A percentile compares a stretch with the other conserved stretches of the same genome.
These are phyloP conservation scores for Chironomus riparius DNA, from an alignment of 2,888 invertebrate species.

Conservation along the genomic window DNA sequence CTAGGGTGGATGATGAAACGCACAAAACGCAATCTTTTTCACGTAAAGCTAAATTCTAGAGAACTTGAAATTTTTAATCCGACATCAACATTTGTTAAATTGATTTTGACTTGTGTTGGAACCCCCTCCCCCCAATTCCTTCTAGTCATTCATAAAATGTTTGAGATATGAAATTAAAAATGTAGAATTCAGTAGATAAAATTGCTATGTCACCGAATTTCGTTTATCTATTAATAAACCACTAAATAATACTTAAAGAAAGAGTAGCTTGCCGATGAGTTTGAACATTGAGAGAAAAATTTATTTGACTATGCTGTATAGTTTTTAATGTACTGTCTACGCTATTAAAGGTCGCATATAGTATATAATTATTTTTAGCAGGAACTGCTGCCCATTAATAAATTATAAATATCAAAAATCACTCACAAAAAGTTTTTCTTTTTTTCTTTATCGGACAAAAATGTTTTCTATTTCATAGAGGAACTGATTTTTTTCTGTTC, in stretches of 20 bases:
- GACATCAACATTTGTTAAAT: no score
- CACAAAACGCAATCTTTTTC: no score
- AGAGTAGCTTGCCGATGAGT: not conserved
- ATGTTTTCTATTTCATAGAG: not conserved
- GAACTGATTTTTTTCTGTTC: not conserved
- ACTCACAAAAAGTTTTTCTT: not conserved
- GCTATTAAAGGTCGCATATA: not conserved
- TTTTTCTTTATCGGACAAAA: not conserved
- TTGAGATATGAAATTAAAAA: no score
- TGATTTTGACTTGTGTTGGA: no score
- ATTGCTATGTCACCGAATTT: no score
- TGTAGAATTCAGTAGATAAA: no score
- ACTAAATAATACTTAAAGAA: not conserved
- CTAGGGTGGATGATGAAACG: no score
- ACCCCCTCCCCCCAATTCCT: no score
- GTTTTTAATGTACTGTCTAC: not conserved
- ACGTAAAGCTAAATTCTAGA: no score
- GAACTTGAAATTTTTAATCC: no score
- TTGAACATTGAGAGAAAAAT: not conserved
- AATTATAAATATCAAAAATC: not conserved
- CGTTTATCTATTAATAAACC: not conserved
- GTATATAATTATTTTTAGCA: not conserved
- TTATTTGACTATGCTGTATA: not conserved
- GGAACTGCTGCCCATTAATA: not conserved
- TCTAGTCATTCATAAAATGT: no score